Evolutionary conservation across 2,888 invertebrate genomes (phyloP).

Genomic region (Nomada ferruginata): DNA sequence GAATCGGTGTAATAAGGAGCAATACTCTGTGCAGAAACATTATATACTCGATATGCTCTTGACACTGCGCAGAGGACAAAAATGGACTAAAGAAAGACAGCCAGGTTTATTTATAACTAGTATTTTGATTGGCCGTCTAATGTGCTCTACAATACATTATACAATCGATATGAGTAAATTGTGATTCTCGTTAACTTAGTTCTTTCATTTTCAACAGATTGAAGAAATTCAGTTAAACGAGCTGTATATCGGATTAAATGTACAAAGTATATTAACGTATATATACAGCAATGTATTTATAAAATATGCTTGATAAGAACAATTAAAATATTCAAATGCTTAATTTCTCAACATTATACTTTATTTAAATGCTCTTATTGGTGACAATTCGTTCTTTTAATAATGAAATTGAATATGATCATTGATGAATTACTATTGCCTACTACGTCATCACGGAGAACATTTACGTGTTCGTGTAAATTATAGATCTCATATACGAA

Average conservation of each 20-base stretch:
- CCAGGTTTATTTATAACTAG: conserved; percentile 71
- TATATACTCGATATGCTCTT: conserved; percentile 35
- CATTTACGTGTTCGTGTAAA: neutral
- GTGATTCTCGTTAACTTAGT: conserved; percentile 49
- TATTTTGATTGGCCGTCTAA: conserved; percentile 69
- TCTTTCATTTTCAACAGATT: conserved; percentile 15
- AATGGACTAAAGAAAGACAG: conserved; percentile 58
- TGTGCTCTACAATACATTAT: conserved; percentile 46
- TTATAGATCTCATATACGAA: neutral
- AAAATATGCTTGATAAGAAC: neutral
- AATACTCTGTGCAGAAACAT: conserved; percentile 13
- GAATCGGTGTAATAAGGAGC: conserved; percentile 15
- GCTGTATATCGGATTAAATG: no score
- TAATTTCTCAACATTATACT: neutral
- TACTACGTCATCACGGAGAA: neutral
- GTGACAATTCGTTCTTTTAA: neutral
- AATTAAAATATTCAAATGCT: neutral
- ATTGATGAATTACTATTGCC: conserved; percentile 3
- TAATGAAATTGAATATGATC: neutral
- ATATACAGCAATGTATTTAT: neutral
- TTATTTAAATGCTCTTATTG: neutral
- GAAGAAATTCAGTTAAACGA: conserved; percentile 3
- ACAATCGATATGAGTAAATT: conserved; percentile 61
- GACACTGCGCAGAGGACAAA: conserved; percentile 53
- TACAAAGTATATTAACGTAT: neutral